These are phyloP conservation scores for Sitta carolinensis DNA, from an alignment of 2,797 vertebrate genomes.

Conservation along the genomic window DNA sequence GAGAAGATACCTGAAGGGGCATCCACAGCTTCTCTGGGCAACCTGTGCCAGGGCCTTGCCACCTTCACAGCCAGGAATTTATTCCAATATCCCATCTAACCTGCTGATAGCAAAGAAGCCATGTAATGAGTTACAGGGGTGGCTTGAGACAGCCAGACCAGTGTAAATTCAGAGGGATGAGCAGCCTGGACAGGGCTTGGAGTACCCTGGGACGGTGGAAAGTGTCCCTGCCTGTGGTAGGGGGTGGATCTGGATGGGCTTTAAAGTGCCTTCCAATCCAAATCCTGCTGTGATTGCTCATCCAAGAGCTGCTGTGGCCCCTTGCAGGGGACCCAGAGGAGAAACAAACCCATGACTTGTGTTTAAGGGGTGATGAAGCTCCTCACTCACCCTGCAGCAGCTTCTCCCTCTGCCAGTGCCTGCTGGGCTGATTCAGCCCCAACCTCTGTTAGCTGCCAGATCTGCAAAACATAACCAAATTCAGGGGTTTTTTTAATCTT, in stretches of 20 bases:
- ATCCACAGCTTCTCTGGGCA: background rate
- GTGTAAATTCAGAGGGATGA: background rate
- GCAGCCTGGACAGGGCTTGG: background rate
- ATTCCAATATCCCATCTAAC: background rate
- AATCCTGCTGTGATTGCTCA: background rate
- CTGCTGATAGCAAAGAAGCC: background rate
- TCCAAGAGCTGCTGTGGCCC: rapidly evolving
- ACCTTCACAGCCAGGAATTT: background rate
- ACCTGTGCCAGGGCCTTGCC: rapidly evolving
- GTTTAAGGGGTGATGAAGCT: background rate
- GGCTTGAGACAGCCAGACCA: rapidly evolving
- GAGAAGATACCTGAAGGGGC: background rate
- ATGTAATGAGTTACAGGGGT: rapidly evolving
- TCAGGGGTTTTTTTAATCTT: background rate
- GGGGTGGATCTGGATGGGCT: background rate
- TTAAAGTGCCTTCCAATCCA: background rate
- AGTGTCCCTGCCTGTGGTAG: background rate
- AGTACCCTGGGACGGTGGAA: background rate
- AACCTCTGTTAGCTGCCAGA: background rate
- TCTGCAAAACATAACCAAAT: background rate
- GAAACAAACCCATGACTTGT: rapidly evolving
- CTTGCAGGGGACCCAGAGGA: rapidly evolving
- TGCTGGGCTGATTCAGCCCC: background rate
- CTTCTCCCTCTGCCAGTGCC: background rate
- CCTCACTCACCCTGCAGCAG: background rate